phyloP scores from a whole-genome alignment of 2,888 invertebrate genomes.

The Bedellia somnulentella region DNA sequence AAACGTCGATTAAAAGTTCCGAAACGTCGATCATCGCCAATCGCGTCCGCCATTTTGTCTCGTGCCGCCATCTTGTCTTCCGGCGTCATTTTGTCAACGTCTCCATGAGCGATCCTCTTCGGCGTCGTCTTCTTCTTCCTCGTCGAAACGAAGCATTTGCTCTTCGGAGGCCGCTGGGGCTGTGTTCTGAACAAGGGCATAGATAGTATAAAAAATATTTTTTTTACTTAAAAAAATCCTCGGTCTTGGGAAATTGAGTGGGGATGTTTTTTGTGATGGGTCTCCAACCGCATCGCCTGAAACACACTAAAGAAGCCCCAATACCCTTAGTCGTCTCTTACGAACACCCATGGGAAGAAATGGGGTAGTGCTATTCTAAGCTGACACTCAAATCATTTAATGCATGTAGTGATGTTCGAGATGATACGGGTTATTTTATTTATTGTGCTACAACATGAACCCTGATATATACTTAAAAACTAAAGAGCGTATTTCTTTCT shows the following conservation, averaged over 20 bases:
- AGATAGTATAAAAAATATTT: background rate
- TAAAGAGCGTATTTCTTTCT: too few species aligned
- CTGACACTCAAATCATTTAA: too few species aligned
- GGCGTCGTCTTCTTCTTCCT: slow-evolving; percentile 85
- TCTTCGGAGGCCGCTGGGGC: slow-evolving; percentile 55
- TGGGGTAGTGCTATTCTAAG: too few species aligned
- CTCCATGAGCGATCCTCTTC: slow-evolving; percentile 88
- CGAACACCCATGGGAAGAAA: too few species aligned
- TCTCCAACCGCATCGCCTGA: too few species aligned
- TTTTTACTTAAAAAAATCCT: background rate
- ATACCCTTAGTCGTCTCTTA: too few species aligned
- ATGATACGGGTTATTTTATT: too few species aligned
- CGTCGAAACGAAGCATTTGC: slow-evolving; percentile 81
- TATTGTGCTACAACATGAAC: too few species aligned
- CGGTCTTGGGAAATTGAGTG: background rate
- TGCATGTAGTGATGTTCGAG: too few species aligned
- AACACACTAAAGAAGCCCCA: too few species aligned
- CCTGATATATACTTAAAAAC: too few species aligned
- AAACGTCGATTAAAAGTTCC: background rate
- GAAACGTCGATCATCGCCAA: background rate
- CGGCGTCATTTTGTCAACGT: slow-evolving; percentile 68
- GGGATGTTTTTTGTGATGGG: too few species aligned
- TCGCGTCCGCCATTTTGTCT: background rate
- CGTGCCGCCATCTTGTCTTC: slow-evolving; percentile 1
- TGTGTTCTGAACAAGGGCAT: slow-evolving; percentile 18